Evolutionary conservation across 2,888 invertebrate species (phyloP), one percentile per base, ranked within the genome.

Genomic region (Leucophenga montana): DNA sequence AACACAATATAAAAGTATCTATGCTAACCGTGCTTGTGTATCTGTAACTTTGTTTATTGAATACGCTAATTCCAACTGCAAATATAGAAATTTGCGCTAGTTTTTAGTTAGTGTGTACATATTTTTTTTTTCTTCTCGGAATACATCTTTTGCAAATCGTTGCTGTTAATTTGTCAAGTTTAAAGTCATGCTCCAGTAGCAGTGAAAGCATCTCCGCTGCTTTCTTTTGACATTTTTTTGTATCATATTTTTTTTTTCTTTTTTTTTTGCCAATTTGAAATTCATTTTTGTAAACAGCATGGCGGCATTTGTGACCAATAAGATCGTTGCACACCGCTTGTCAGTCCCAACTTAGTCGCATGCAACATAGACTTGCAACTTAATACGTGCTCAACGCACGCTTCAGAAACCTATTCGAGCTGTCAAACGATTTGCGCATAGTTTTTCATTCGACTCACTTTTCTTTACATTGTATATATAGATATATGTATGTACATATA

Each of bases 181-280:
- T 54, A 71, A 69, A 68, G 74, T 72, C 76, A 80, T 72, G 82
- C 78, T 80, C 73, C 71, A 79, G 59, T 74, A 74, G 69, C 77
- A 82, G 80, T 80, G 80, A 80, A 80, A 80, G 80, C 82, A 78
- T 50, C 13, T 11, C 18, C n/a, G 16, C 50, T 50, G n/a, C 6
- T 50, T 50, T 50, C 50, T 50, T 6, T 8, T 50, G 50, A 6
- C 8, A 18, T 4, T 50, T 27, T 27, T n/a, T n/a, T n/a, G n/a
- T n/a, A n/a, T n/a, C n/a, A n/a, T n/a, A n/a, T n/a, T n/a, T n/a
- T n/a, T n/a, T n/a, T n/a, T 50, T 50, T 50, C 50, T 50, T 6
- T n/a, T n/a, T n/a, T n/a, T n/a, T n/a, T 8, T 50, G 50, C 50
- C 8, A 18, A 16, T 50, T 27, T 27, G 27, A 27, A 27, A 18